These are phyloP conservation scores for Eurystomus gularis DNA, from an alignment of 2,113 vertebrate species.

Conservation along the genomic window DNA sequence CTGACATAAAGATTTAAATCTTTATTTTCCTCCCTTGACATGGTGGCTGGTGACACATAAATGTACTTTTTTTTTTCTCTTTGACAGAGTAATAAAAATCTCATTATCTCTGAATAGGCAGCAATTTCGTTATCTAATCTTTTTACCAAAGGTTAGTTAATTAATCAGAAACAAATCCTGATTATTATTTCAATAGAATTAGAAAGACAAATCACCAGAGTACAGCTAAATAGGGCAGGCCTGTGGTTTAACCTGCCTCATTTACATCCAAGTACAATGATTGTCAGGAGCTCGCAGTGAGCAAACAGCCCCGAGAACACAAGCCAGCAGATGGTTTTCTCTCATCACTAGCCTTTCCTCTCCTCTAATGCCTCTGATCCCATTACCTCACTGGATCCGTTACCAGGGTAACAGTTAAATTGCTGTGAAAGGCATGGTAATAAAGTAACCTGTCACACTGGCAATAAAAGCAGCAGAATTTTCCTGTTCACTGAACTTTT, in stretches of 20 bases:
- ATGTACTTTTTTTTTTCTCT: constrained; percentile 63
- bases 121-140: constrained; percentile 84
- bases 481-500: constrained; percentile 88
- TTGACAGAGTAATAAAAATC: constrained; percentile 84
- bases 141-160: constrained; percentile 84
- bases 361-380: constrained; percentile 79
- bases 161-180: constrained; percentile 85
- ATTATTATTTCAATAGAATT: constrained; percentile 84
- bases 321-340: constrained; percentile 84
- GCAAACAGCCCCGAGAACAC: constrained; percentile 70
- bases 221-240: constrained; percentile 76
- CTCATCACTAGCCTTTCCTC: constrained; percentile 73
- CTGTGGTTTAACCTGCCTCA: constrained; percentile 79
- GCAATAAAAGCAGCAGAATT: constrained; percentile 86
- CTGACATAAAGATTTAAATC: constrained; percentile 63
- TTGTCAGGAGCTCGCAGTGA: constrained; percentile 67
- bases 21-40: constrained; percentile 58
- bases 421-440: constrained; percentile 86
- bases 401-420: constrained; percentile 89
- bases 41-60: constrained; percentile 70
- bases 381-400: constrained; percentile 87
- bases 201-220: constrained; percentile 81
- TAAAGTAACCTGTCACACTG: constrained; percentile 87
- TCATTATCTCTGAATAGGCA: constrained; percentile 84
- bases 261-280: constrained; percentile 74